Percentiles rank a stretch among this genome's conserved stretches.
These are phyloP conservation scores for Scaeva pyrastri DNA, from an alignment of 2,888 invertebrate genomes.

Conservation along the genomic window DNA sequence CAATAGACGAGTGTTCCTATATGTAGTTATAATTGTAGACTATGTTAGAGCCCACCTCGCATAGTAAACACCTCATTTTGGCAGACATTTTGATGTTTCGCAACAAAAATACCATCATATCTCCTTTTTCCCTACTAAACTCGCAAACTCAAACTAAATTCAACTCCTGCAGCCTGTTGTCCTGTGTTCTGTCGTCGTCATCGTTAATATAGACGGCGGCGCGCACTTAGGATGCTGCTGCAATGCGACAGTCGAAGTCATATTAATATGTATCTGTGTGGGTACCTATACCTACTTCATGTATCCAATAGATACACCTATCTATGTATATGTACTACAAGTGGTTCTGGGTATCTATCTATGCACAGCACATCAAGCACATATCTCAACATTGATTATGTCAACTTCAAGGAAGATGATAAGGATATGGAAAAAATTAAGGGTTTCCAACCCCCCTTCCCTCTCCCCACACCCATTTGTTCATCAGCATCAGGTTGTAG, in stretches of 20 bases:
- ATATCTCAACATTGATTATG: conserved; percentile 67
- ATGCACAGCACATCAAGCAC: conserved; percentile 27
- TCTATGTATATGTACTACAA: no score
- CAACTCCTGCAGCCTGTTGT: conserved; percentile 27
- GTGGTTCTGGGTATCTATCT: conserved; percentile 23
- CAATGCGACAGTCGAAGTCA: conserved; percentile 78
- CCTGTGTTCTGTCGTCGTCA: conserved; percentile 6
- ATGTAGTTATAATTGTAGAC: conserved; percentile 40
- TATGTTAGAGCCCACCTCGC: conserved; percentile 58
- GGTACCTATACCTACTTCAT: neutral
- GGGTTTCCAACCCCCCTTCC: conserved; percentile 8
- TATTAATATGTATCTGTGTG: conserved; percentile 47
- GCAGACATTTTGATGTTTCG: conserved; percentile 76
- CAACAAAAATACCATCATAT: conserved; percentile 75
- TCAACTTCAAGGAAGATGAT: conserved; percentile 72
- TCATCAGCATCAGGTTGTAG: conserved; percentile 56
- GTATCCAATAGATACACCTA: conserved; percentile 31
- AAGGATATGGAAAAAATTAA: conserved; percentile 49
- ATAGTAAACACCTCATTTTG: conserved; percentile 77
- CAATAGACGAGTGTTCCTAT: conserved; percentile 13
- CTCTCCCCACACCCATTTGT: neutral
- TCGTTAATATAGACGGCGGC: conserved; percentile 54
- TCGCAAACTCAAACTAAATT: conserved; percentile 33
- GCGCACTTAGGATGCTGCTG: conserved; percentile 76
- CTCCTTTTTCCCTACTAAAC: conserved; percentile 32